Percentiles rank a stretch among this genome's conserved stretches.
phyloP scores from a whole-genome alignment of 2,113 vertebrate species.

The Ifrita kowaldi region DNA sequence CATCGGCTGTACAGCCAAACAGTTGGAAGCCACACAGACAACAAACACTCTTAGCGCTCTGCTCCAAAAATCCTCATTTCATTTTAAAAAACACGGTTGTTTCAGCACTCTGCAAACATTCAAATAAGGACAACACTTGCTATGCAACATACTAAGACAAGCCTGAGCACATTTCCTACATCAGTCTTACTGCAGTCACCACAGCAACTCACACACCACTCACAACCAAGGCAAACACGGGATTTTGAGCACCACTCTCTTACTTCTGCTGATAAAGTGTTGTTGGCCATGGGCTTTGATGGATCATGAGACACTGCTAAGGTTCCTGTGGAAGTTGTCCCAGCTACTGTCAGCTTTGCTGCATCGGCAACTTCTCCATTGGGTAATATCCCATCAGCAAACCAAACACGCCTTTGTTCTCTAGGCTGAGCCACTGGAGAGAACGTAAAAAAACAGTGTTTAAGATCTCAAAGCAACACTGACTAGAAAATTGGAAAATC shows the following conservation, averaged over 20 bases:
- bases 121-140: not conserved
- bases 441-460: not conserved
- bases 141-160: not conserved
- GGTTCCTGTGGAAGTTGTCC: conserved; percentile 77
- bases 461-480: not conserved
- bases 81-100: not conserved
- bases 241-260: not conserved
- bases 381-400: conserved; percentile 92
- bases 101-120: not conserved
- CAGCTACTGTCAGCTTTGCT: conserved; percentile 80
- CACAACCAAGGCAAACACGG: not conserved
- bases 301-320: conserved; percentile 79
- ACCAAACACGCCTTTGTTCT: conserved; percentile 96
- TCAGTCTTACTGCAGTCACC: not conserved
- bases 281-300: conserved; percentile 79
- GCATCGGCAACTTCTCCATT: conserved; percentile 92
- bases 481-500: not conserved
- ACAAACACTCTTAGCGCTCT: not conserved
- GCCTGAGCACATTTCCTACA: not conserved
- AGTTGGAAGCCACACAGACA: not conserved
- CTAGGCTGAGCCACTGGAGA: conserved; percentile 79
- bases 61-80: not conserved
- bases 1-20: not conserved
- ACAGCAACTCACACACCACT: not conserved
- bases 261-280: conserved; percentile 80